Evolutionary conservation across 2,113 vertebrate species (phyloP), one percentile per base, ranked within the genome.

Genomic region (Mastomys coucha): DNA sequence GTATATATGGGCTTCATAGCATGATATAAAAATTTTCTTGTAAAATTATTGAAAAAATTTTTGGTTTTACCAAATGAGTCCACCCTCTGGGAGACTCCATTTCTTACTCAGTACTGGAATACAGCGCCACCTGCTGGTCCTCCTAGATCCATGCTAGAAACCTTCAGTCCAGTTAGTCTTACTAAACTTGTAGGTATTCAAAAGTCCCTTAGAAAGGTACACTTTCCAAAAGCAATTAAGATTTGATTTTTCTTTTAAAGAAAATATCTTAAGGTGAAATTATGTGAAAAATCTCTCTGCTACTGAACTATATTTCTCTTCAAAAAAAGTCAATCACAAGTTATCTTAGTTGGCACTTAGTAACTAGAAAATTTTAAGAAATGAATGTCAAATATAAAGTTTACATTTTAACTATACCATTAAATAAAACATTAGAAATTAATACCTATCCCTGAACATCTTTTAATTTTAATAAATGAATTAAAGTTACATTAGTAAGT

Each of bases 121-220:
- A 92, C 77, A 97, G 95, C 84, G n/a, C 97, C 98, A 97, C 94
- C 97, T 98, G 89, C 96, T 98, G 98, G 98, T 53, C 84, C 17
- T 31, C 72, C 53, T 33, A 87, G 22, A 80, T 58, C 24, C 20
- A 49, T 16, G 8, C 58, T 84, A 58, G 73, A 93, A 92, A 87
- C 28, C 33, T 88, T 36, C 8, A 33, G 17, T 28, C 19, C 49
- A 65, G 13, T 33, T 42, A 49, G 19, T 58, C 22, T 94, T 45
- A 19, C 22, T 81, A 77, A 91, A 84, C 56, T 5, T 42, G 36
- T 4, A 0, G 58, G 95, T 73, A 42, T 73, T 80, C n/a, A 91
- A 91, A 96, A 80, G 7, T 20, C 14, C 78, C 70, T 45, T 77
- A 20, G 1, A 77, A n/a, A 16, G 88, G 26, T 36, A 51, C 39